phyloP scores from a whole-genome alignment of 2,113 vertebrate species.

The Corythornis cristatus region DNA sequence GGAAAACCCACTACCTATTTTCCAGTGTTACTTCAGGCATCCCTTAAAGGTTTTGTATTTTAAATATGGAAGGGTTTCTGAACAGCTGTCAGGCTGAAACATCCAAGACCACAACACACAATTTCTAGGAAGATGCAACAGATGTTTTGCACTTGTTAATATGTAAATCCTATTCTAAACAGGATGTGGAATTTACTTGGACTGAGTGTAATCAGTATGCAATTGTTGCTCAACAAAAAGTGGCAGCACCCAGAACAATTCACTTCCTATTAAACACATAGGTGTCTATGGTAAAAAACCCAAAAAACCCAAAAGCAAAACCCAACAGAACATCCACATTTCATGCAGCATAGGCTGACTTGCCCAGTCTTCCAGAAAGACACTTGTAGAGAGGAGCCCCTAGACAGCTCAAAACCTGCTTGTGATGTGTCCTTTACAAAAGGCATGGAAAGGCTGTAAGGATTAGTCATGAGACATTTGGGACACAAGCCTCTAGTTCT shows the following conservation, averaged over 20 bases:
- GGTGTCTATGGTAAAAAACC: background rate
- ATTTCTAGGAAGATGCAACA: conserved; percentile 1
- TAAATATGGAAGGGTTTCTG: background rate
- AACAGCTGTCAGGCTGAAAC: background rate
- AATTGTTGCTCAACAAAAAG: background rate
- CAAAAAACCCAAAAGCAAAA: no score
- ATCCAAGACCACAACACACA: background rate
- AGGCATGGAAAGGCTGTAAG: background rate
- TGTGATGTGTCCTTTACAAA: background rate
- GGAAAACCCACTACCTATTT: background rate
- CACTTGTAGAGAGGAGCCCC: accelerated
- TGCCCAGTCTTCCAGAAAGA: background rate
- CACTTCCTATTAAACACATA: background rate
- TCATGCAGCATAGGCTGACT: background rate
- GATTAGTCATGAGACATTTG: background rate
- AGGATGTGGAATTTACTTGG: background rate
- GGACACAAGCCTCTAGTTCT: background rate
- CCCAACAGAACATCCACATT: background rate
- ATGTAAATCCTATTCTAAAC: background rate
- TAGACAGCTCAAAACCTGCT: background rate
- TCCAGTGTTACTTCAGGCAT: background rate
- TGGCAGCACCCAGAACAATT: background rate
- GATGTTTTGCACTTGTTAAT: conserved; percentile 8
- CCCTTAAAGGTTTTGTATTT: background rate
- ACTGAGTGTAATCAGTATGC: background rate